These are phyloP conservation scores for Onychostruthus taczanowskii DNA, from an alignment of 2,113 vertebrate genomes.

Conservation along the genomic window DNA sequence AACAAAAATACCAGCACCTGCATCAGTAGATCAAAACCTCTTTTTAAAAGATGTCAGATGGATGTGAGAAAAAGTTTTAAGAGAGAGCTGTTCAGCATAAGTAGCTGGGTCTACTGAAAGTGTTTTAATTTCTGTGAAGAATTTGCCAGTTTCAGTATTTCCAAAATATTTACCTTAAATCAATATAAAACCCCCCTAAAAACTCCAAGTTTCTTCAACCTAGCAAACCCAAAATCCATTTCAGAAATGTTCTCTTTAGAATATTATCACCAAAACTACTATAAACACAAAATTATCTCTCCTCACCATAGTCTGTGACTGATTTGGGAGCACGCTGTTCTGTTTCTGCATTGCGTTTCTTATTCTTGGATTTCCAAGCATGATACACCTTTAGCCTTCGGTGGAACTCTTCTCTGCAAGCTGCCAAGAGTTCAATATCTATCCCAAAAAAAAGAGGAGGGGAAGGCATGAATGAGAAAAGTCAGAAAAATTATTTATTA, in stretches of 20 bases:
- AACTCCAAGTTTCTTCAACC: neutral
- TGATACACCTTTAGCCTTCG: conserved; percentile 96
- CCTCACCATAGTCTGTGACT: conserved; percentile 92
- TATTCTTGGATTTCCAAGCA: conserved; percentile 98
- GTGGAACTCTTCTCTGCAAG: conserved; percentile 98
- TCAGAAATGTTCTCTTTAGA: neutral
- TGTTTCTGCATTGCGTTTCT: conserved; percentile 89
- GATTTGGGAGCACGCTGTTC: conserved; percentile 92
- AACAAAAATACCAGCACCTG: neutral
- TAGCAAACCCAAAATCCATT: neutral
- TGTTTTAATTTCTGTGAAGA: neutral
- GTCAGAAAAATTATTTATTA: conserved; percentile 14
- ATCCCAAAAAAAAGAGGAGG: neutral
- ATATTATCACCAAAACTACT: neutral
- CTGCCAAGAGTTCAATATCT: conserved; percentile 95
- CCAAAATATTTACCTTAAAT: neutral
- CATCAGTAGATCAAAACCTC: neutral
- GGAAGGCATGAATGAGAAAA: neutral
- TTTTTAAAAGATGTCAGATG: neutral
- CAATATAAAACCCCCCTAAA: neutral
- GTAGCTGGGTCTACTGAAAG: neutral
- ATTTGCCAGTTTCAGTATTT: neutral
- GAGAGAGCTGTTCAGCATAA: neutral
- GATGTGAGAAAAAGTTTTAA: neutral
- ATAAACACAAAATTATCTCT: neutral